Evolutionary conservation across 1,140 invertebrate species (phyloP).

Genomic region (Pollicipes pollicipes): DNA sequence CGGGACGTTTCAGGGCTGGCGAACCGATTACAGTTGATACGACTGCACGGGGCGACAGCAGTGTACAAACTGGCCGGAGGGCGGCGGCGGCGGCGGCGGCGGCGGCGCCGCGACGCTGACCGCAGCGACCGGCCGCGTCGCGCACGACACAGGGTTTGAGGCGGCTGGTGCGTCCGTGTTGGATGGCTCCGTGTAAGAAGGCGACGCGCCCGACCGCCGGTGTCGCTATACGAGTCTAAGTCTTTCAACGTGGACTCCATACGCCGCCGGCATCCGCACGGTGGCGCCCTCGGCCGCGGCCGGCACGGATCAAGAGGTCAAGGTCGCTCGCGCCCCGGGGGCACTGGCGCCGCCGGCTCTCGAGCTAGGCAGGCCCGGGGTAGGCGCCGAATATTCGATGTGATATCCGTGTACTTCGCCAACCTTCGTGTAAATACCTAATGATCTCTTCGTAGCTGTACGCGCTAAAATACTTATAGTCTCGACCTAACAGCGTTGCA

Average conservation of each 20-base stretch:
- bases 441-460: background rate
- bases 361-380: no score
- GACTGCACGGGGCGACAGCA: background rate
- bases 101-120: no score
- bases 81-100: no score
- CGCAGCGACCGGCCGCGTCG: no score
- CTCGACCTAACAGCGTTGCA: background rate
- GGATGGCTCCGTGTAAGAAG: no score
- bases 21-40: background rate
- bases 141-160: background rate
- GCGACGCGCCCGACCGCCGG: background rate
- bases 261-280: background rate
- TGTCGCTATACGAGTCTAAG: background rate
- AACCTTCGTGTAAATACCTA: constrained; percentile 1
- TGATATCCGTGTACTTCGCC: background rate
- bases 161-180: no score
- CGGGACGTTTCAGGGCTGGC: background rate
- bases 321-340: background rate
- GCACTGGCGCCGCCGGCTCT: no score
- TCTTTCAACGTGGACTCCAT: background rate
- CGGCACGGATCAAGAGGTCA: background rate
- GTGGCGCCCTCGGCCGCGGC: background rate
- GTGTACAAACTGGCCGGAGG: background rate
- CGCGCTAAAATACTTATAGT: background rate
- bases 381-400: background rate